A percentile compares a stretch with the other conserved stretches of the same genome.
phyloP scores from a whole-genome alignment of 2,797 vertebrate species.

The Pangasius mekongensis region DNA sequence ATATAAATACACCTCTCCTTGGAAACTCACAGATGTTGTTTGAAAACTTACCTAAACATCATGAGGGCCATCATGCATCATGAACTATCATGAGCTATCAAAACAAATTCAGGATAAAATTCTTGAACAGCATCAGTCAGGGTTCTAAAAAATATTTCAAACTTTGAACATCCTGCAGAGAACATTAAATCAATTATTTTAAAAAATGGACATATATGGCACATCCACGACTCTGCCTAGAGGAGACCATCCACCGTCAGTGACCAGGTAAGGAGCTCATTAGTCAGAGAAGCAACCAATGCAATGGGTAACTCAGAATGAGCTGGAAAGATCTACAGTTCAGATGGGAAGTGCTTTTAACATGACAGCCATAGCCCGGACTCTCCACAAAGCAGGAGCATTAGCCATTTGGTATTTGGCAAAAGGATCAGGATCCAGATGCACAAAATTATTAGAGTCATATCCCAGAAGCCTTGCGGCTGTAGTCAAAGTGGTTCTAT shows the following conservation, averaged over 20 bases:
- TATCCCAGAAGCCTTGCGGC: not conserved
- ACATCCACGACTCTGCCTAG: not conserved
- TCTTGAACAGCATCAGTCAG: not conserved
- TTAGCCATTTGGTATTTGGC: not conserved
- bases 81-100: not conserved
- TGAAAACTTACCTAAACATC: not conserved
- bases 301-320: not conserved
- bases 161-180: too few relatives aligned
- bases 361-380: not conserved
- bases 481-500: not conserved
- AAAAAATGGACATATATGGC: not conserved
- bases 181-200: too few relatives aligned
- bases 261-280: not conserved
- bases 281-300: not conserved
- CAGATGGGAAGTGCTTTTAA: too few relatives aligned
- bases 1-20: not conserved
- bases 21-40: not conserved
- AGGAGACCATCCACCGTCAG: not conserved
- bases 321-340: not conserved
- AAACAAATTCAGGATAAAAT: not conserved
- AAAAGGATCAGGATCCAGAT: not conserved
- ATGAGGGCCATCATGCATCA: too few relatives aligned
- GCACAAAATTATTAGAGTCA: not conserved
- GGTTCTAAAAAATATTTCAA: too few relatives aligned
- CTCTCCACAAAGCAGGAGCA: not conserved